phyloP scores from a whole-genome alignment of 2,888 invertebrate species.

The Dilophus febrilis region DNA sequence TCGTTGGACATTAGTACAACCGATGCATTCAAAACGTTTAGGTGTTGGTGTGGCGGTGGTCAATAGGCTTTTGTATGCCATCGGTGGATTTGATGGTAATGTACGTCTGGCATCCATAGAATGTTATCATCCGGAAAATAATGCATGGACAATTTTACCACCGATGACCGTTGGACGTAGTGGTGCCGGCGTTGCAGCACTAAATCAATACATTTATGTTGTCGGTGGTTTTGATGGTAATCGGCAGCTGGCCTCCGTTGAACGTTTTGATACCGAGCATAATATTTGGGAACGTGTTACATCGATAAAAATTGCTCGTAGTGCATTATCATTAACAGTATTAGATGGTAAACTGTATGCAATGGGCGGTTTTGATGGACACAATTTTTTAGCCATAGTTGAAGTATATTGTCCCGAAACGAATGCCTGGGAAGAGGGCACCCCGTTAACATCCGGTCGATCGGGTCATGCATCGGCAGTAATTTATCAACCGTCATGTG shows the following conservation, averaged over 20 bases:
- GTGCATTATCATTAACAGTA: slow-evolving; percentile 75
- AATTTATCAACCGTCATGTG: slow-evolving; percentile 48
- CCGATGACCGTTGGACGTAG: slow-evolving; percentile 64
- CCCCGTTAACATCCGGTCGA: slow-evolving; percentile 64
- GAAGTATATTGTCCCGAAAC: slow-evolving; percentile 72
- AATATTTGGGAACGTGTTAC: slow-evolving; percentile 63
- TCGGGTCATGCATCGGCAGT: slow-evolving; percentile 88
- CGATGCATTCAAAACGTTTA: slow-evolving; percentile 60
- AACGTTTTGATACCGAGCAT: slow-evolving; percentile 72
- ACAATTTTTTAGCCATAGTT: slow-evolving; percentile 65
- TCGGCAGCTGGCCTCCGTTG: slow-evolving; percentile 65
- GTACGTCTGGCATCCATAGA: slow-evolving; percentile 63
- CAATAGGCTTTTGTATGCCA: slow-evolving; percentile 60
- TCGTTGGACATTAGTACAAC: slow-evolving; percentile 56
- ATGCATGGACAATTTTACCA: slow-evolving; percentile 69
- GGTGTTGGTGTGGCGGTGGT: slow-evolving; percentile 69
- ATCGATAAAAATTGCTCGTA: slow-evolving; percentile 61
- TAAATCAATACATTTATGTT: slow-evolving; percentile 80
- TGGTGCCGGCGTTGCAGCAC: slow-evolving; percentile 43
- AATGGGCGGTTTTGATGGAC: slow-evolving; percentile 84
- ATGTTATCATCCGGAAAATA: slow-evolving; percentile 86
- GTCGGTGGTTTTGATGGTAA: slow-evolving; percentile 87
- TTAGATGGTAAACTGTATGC: slow-evolving; percentile 78
- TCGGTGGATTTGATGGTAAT: slow-evolving; percentile 78
- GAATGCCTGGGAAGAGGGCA: slow-evolving; percentile 60